These are phyloP conservation scores for Anguilla obscura DNA, from an alignment of 2,797 vertebrate genomes.

Conservation along the genomic window DNA sequence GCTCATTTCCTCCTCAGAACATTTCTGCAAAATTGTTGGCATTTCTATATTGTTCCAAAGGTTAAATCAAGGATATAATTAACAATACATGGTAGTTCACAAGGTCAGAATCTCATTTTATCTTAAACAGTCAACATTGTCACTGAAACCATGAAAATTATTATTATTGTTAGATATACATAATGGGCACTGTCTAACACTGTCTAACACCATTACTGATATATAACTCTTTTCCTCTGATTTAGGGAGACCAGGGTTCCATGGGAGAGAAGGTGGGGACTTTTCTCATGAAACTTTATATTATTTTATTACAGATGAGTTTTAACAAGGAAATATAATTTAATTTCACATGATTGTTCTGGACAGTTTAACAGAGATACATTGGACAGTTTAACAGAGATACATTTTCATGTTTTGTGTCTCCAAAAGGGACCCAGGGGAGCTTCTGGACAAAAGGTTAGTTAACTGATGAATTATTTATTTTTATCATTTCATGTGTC, in stretches of 20 bases:
- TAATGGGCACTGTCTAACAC: neutral
- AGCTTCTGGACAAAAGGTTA: conserved; percentile 34
- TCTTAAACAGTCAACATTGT: neutral
- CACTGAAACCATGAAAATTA: neutral
- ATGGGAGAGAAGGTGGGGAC: conserved; percentile 33
- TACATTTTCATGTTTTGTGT: neutral
- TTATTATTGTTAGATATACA: neutral
- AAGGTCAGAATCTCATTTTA: neutral
- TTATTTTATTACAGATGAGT: neutral
- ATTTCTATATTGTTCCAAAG: neutral
- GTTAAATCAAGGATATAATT: too few species aligned
- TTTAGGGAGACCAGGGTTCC: conserved; percentile 35
- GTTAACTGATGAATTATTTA: neutral
- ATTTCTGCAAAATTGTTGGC: neutral
- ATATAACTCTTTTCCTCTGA: neutral
- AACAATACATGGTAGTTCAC: neutral
- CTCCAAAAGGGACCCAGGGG: conserved; percentile 33
- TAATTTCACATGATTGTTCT: neutral
- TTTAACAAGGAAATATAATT: neutral
- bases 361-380: neutral
- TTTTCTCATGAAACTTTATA: neutral
- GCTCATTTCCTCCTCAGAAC: neutral
- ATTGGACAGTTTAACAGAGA: neutral
- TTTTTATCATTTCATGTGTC: neutral
- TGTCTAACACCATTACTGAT: neutral